Conservation (phyloP, 2,797 vertebrate genomes). For the Sus cebifrons region DNA sequence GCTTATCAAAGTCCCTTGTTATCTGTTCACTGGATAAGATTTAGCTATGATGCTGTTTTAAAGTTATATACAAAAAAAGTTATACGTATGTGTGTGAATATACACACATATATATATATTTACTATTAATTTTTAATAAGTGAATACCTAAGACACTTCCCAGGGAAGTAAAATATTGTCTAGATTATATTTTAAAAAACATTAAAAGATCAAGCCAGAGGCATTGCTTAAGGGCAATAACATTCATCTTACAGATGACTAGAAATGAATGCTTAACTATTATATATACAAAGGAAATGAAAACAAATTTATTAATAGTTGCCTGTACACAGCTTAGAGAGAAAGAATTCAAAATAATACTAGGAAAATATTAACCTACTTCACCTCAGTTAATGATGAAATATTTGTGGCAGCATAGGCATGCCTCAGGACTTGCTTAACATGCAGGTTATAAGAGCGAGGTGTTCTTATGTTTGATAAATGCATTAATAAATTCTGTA, state of each 20-base stretch:
- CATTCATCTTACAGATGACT: constrained; percentile 52
- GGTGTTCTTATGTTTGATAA: not conserved
- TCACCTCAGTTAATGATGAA: constrained; percentile 50
- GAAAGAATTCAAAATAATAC: constrained; percentile 41
- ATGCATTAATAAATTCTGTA: not conserved
- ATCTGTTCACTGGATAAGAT: constrained; percentile 1
- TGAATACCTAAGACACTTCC: not conserved
- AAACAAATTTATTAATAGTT: constrained; percentile 42
- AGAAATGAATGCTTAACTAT: constrained; percentile 64
- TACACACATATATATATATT: not conserved
- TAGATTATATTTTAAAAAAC: constrained; percentile 52
- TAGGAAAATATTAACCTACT: constrained; percentile 44
- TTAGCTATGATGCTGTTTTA: not conserved
- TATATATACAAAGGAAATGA: constrained; percentile 24
- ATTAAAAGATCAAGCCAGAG: constrained; percentile 42
- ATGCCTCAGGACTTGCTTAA: constrained; percentile 30
- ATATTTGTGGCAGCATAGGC: not conserved
- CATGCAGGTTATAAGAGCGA: constrained; percentile 32
- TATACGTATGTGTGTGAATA: not conserved
- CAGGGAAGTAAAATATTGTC: constrained; percentile 20
- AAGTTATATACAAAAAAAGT: not conserved
- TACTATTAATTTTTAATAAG: constrained; percentile 52
- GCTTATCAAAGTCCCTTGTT: not conserved
- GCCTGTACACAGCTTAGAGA: not conserved
- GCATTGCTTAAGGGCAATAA: constrained; percentile 21